Evolutionary conservation across 2,888 invertebrate genomes (phyloP), one percentile per base, ranked within the genome.

Genomic region (Antheraea yamamai): DNA sequence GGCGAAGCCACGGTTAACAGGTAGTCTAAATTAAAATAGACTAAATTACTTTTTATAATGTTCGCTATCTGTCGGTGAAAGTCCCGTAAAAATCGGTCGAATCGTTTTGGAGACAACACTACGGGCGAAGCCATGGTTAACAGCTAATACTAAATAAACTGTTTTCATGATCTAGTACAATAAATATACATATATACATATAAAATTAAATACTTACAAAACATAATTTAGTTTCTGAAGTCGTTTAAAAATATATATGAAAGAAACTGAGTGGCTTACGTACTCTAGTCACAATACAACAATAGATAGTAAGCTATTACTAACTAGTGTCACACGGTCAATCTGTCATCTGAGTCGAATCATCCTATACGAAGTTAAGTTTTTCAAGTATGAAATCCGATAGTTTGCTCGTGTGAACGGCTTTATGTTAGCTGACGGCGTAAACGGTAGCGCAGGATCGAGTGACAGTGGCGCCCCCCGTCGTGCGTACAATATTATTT

Each of bases 401-500:
- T 91, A 90, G 83, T 81, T 86, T 85, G 70, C 70, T 70, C 86
- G 80, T 82, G 82, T 84, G 83, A 81, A 81, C 83, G 74, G 76
- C 76, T 74, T 81, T 84, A 83, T 86, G 83, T 81, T 85, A 86
- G 82, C 76, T 80, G 86, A 85, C 86, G 82, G 88, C 87, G 89
- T 89, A 89, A 89, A 92, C 93, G 87, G 94, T 93, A 93, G 94
- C 92, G 80, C 78, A 81, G 83, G 88, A 91, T 93, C 91, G 81
- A 83, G 86, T 93, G 91, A 91, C 93, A 86, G 79, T 81, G 80
- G 83, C 87, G 87, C 91, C 93, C 91, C 92, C 91, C 88, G 91
- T 84, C 79, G 89, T 75, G 88, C 75, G n/a, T 39, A 61, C 72
- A 30, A 61, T 72, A 72, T 75, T 75, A 75, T 75, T 75, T 75